A percentile compares a stretch with the other conserved stretches of the same genome.
Conservation (phyloP, 1,140 invertebrate species). For the Zaprionus lachaisei region DNA sequence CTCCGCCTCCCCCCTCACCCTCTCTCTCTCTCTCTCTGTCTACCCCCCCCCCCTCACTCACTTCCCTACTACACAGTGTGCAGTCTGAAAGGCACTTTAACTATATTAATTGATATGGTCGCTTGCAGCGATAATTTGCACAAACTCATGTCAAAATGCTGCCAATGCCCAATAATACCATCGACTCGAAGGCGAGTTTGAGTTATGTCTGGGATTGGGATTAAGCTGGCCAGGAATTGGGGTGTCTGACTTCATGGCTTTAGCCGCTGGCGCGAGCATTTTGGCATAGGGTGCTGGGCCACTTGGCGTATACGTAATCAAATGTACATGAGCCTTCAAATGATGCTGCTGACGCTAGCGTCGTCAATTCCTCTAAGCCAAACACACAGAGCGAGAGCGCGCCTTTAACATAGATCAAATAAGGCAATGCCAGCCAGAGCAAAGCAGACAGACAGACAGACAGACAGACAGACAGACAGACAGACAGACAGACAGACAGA, state of each 20-base stretch:
- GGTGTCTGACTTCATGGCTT: constrained; percentile 41
- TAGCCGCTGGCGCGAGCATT: constrained; percentile 37
- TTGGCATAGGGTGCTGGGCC: constrained; percentile 27
- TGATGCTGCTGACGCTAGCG: constrained; percentile 14
- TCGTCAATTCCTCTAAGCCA: constrained; percentile 31
- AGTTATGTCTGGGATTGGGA: constrained; percentile 9
- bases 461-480: constrained; percentile 12
- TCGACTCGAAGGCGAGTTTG: constrained; percentile 22
- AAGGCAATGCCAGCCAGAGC: neutral
- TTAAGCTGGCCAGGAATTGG: neutral
- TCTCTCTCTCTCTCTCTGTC: neutral
- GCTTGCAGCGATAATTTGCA: constrained; percentile 79
- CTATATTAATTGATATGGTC: constrained; percentile 82
- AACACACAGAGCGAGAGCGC: constrained; percentile 10
- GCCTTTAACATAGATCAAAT: constrained; percentile 41
- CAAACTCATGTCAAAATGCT: constrained; percentile 69
- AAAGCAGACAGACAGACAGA: constrained; percentile 13
- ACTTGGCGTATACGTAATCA: constrained; percentile 57
- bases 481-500: constrained; percentile 1
- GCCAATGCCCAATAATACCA: constrained; percentile 60
- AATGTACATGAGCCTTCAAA: constrained; percentile 48
- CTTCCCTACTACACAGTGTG: neutral
- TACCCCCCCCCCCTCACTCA: neutral
- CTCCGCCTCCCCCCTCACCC: too few relatives aligned
- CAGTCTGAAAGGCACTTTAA: constrained; percentile 67